A percentile compares a stretch with the other conserved stretches of the same genome.
phyloP scores from a whole-genome alignment of 2,797 vertebrate genomes.

The Margarornis squamiger region DNA sequence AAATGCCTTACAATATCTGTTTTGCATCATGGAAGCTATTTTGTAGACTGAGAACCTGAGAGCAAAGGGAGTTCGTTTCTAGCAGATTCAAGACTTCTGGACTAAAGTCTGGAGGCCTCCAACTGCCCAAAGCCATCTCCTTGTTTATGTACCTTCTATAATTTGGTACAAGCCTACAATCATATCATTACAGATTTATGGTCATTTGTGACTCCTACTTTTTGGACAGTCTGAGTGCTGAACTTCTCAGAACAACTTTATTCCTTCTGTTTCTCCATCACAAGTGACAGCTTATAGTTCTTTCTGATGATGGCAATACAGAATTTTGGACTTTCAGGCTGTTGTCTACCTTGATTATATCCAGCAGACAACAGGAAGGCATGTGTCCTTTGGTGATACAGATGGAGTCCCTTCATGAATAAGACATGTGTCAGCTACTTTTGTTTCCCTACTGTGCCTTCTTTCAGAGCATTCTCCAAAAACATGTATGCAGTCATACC shows the following conservation, averaged over 20 bases:
- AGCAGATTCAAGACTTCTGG: neutral
- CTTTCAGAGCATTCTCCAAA: neutral
- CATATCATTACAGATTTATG: neutral
- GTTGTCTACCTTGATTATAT: neutral
- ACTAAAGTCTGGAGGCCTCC: neutral
- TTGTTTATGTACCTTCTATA: neutral
- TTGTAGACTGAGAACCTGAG: neutral
- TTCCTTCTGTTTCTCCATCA: neutral
- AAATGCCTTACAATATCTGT: neutral
- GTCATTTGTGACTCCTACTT: neutral
- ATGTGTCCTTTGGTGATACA: neutral
- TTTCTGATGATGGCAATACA: neutral
- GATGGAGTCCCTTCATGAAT: neutral
- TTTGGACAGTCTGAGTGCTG: neutral
- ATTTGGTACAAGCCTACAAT: neutral
- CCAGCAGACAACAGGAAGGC: neutral
- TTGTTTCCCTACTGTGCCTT: neutral
- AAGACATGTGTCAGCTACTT: neutral
- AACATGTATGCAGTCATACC: neutral
- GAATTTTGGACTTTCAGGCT: neutral
- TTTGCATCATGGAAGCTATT: neutral
- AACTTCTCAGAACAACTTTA: neutral
- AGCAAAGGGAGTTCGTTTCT: neutral
- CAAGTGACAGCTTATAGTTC: neutral
- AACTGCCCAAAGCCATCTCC: neutral